Evolutionary conservation across 2,888 invertebrate species (phyloP).

Genomic region (Aethes cnicana): DNA sequence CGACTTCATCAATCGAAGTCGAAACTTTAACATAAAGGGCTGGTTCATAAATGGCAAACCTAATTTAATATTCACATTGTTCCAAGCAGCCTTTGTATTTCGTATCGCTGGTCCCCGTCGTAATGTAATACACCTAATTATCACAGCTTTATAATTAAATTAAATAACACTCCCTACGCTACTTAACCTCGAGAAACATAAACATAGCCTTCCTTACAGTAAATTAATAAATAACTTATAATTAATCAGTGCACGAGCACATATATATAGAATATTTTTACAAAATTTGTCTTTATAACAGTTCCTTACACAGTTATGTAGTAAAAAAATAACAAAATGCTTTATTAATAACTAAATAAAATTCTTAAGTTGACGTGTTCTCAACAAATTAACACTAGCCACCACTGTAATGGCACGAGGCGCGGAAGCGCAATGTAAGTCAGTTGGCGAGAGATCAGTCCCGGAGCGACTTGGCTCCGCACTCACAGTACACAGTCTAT

Average conservation of each 20-base stretch:
- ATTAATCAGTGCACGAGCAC: constrained; percentile 59
- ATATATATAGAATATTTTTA: constrained; percentile 58
- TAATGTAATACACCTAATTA: constrained; percentile 72
- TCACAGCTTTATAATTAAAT: constrained; percentile 77
- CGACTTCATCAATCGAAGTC: neutral
- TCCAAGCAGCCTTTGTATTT: constrained; percentile 41
- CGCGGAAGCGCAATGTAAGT: constrained; percentile 50
- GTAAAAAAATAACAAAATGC: constrained; percentile 69
- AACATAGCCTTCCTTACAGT: constrained; percentile 75
- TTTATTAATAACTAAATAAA: constrained; percentile 65
- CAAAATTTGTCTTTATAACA: constrained; percentile 65
- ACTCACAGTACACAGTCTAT: constrained; percentile 8
- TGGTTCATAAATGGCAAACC: constrained; percentile 33
- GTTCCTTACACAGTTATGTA: constrained; percentile 66
- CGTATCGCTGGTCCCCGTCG: constrained; percentile 48
- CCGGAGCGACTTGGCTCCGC: constrained; percentile 36
- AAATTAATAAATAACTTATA: constrained; percentile 78
- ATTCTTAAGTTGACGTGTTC: constrained; percentile 57
- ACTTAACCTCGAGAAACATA: constrained; percentile 60
- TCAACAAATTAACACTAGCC: constrained; percentile 74
- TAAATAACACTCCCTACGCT: constrained; percentile 61
- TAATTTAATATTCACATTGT: constrained; percentile 41
- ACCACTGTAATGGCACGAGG: constrained; percentile 71
- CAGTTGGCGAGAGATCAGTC: constrained; percentile 56
- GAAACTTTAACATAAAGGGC: constrained; percentile 13